Conservation (phyloP, 2,113 vertebrate genomes). For the Rostratula benghalensis region DNA sequence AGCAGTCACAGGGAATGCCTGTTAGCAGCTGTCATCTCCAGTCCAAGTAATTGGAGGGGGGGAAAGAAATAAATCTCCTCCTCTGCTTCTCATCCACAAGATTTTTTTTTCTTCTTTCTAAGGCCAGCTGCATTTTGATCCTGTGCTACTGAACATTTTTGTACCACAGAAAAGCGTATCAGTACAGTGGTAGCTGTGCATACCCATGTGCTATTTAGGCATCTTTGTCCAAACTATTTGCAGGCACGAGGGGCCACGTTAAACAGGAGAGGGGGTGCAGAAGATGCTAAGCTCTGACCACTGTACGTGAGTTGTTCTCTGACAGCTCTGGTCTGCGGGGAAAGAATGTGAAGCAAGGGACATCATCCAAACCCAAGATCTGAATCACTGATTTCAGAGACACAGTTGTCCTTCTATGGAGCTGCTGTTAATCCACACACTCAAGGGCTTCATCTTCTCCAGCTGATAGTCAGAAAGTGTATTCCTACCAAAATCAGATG, state of each 20-base stretch:
- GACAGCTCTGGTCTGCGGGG: not conserved
- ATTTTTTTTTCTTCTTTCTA: no score
- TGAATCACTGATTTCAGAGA: not conserved
- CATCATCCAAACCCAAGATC: not conserved
- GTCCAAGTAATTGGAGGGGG: not conserved
- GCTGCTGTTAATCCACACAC: not conserved
- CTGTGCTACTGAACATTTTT: not conserved
- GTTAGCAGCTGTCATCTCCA: not conserved
- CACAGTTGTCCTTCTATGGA: accelerated
- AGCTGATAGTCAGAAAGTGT: not conserved
- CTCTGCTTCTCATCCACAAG: not conserved
- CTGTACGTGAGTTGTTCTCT: accelerated
- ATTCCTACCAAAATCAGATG: not conserved
- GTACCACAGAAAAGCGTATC: accelerated
- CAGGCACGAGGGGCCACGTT: accelerated
- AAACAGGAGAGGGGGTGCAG: accelerated
- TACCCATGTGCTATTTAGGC: accelerated
- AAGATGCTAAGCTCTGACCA: not conserved
- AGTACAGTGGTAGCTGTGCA: accelerated
- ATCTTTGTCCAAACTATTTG: not conserved
- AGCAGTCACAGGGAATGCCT: not conserved
- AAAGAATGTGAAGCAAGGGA: accelerated
- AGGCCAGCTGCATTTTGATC: not conserved
- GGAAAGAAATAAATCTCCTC: not conserved
- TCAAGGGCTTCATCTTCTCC: not conserved